Conservation (phyloP, 1,140 invertebrate species). For the Hycleus cichorii region DNA sequence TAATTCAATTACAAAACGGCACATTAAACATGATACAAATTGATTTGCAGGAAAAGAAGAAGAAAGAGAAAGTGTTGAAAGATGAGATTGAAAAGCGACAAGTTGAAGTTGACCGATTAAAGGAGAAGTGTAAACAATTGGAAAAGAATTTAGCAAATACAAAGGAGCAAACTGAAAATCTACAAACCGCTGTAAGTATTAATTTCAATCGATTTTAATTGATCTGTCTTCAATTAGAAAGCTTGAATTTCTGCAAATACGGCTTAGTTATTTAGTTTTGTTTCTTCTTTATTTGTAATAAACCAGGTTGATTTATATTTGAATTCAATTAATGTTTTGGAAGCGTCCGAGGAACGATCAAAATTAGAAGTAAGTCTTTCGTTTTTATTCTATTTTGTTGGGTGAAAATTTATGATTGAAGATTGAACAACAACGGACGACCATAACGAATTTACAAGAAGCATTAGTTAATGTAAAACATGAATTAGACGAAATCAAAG, state of each 20-base stretch:
- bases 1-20: constrained; percentile 13
- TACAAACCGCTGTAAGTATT: constrained; percentile 34
- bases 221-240: background rate
- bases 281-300: constrained; percentile 9
- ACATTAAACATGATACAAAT: constrained; percentile 21
- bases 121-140: constrained; percentile 16
- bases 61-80: constrained; percentile 27
- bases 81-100: constrained; percentile 9
- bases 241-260: constrained; percentile 1
- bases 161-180: constrained; percentile 29
- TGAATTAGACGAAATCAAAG: constrained; percentile 30
- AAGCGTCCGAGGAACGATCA: constrained; percentile 29
- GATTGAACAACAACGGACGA: constrained; percentile 34
- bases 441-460: constrained; percentile 34
- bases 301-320: constrained; percentile 34
- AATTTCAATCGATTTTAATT: background rate
- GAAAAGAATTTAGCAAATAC: constrained; percentile 24
- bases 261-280: background rate
- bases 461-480: constrained; percentile 32
- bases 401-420: constrained; percentile 8
- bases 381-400: background rate
- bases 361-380: constrained; percentile 28
- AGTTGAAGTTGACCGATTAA: constrained; percentile 20
- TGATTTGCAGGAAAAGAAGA: constrained; percentile 25
- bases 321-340: constrained; percentile 34